Conservation (phyloP, 2,113 vertebrate genomes). For the Cryptotis parvus region DNA sequence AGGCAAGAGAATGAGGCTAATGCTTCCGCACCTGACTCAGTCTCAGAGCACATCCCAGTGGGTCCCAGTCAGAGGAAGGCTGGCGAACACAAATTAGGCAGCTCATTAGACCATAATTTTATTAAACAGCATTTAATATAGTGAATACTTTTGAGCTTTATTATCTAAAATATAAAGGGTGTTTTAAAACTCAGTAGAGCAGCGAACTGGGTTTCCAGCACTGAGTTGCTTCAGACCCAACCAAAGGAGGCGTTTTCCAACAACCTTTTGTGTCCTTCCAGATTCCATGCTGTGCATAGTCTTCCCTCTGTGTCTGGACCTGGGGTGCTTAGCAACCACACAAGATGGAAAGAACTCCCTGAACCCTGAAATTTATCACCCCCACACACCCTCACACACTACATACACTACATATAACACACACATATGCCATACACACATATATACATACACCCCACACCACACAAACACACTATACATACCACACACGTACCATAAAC, state of each 20-base stretch:
- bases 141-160: slow-evolving; percentile 53
- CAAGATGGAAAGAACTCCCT: neutral
- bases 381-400: too few relatives aligned
- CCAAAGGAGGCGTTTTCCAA: neutral
- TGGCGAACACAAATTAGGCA: slow-evolving; percentile 48
- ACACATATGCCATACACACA: too few relatives aligned
- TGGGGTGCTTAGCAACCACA: neutral
- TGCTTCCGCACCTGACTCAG: neutral
- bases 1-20: neutral
- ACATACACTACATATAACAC: too few relatives aligned
- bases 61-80: neutral
- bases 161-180: slow-evolving; percentile 58
- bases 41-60: neutral
- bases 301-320: too few relatives aligned
- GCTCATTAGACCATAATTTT: slow-evolving; percentile 49
- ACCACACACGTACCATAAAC: too few relatives aligned
- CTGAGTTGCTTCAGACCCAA: slow-evolving; percentile 27
- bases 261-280: neutral
- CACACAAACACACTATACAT: too few relatives aligned
- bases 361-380: too few relatives aligned
- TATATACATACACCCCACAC: too few relatives aligned
- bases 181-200: slow-evolving; percentile 59
- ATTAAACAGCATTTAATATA: slow-evolving; percentile 54
- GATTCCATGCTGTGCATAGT: neutral
- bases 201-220: slow-evolving; percentile 51